These are phyloP conservation scores for Sphecodes monilicornis DNA, from an alignment of 2,888 invertebrate species.

Conservation along the genomic window DNA sequence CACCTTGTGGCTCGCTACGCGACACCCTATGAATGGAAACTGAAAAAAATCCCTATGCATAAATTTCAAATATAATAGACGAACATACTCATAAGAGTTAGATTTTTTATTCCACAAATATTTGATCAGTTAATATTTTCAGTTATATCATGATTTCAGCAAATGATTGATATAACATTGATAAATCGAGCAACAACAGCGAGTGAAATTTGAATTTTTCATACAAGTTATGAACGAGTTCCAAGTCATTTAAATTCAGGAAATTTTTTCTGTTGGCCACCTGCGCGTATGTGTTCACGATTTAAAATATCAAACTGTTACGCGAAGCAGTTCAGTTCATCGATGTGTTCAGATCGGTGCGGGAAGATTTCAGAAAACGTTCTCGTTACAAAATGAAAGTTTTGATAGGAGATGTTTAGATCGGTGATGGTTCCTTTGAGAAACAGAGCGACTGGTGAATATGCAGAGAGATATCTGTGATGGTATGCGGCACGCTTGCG, in stretches of 20 bases:
- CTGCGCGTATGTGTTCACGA: background rate
- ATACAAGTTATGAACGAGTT: too few relatives aligned
- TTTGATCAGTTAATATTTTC: background rate
- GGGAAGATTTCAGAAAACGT: background rate
- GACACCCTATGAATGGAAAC: background rate
- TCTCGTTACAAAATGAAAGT: slow-evolving; percentile 44
- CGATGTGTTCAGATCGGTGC: slow-evolving; percentile 23
- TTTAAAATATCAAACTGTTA: slow-evolving; percentile 23
- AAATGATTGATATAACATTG: background rate
- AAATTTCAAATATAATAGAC: background rate
- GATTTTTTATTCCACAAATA: background rate
- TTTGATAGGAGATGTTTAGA: background rate
- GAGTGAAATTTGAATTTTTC: background rate
- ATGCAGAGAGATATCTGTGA: slow-evolving; percentile 37
- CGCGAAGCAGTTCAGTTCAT: slow-evolving; percentile 30
- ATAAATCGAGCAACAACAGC: background rate
- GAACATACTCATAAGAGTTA: background rate
- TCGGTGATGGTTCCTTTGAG: background rate
- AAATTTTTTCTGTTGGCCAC: background rate
- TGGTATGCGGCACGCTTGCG: slow-evolving; percentile 51
- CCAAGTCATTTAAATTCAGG: background rate
- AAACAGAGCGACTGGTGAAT: slow-evolving; percentile 13
- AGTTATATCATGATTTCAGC: background rate
- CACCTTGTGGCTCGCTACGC: background rate
- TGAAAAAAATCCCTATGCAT: slow-evolving; percentile 19